Evolutionary conservation across 2,113 vertebrate species (phyloP).

Genomic region (Arizona elegans): DNA sequence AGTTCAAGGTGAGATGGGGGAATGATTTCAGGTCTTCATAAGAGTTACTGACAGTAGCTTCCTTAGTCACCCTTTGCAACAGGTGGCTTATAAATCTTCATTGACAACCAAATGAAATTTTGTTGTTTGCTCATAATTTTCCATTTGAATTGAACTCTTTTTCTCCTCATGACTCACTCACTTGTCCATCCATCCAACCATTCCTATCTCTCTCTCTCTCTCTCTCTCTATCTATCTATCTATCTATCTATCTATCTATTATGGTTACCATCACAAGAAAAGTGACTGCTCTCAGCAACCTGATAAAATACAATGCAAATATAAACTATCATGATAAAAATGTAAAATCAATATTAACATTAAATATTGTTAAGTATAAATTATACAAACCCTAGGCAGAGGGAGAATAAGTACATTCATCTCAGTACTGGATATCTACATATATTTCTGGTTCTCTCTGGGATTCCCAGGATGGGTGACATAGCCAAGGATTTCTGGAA

Average conservation of each 20-base stretch:
- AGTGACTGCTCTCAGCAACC: neutral
- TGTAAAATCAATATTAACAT: neutral
- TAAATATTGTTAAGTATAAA: neutral
- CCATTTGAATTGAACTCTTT: neutral
- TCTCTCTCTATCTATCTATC: too few species aligned
- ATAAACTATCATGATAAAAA: neutral
- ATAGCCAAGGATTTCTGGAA: neutral
- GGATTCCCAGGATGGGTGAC: neutral
- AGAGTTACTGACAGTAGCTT: neutral
- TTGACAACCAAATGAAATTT: neutral
- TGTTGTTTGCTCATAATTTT: neutral
- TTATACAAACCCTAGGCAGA: neutral
- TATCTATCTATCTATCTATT: too few species aligned
- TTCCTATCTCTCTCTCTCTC: too few species aligned
- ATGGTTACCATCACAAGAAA: neutral
- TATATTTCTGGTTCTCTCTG: neutral
- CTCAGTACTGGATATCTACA: neutral
- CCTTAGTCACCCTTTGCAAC: neutral
- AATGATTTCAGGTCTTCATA: fast-evolving
- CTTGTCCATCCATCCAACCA: too few species aligned
- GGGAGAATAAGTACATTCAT: neutral
- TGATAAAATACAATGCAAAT: neutral
- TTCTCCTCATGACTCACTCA: constrained; percentile 19
- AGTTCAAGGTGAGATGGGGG: neutral
- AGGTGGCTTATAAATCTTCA: fast-evolving